Evolutionary conservation across 2,888 invertebrate species (phyloP).

Genomic region (Ichneumoninae sp.): DNA sequence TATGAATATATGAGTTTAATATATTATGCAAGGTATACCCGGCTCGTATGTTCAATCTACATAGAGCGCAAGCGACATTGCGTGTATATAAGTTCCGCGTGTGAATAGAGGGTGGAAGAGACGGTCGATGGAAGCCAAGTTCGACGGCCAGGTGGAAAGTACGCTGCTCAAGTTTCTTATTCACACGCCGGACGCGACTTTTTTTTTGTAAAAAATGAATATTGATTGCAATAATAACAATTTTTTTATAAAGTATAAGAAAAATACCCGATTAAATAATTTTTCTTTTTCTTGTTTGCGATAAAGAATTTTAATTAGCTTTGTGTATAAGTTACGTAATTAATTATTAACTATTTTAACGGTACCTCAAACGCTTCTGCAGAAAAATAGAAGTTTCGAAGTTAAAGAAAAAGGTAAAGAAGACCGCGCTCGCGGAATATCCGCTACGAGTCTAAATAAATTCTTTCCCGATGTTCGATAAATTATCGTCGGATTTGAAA

Average conservation of each 20-base stretch:
- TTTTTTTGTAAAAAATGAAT: neutral
- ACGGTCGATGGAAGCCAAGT: slow-evolving; percentile 28
- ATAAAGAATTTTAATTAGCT: neutral
- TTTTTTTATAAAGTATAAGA: neutral
- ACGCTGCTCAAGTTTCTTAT: neutral
- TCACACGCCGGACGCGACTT: neutral
- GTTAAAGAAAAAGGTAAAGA: neutral
- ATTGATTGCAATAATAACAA: no score
- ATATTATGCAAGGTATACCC: neutral
- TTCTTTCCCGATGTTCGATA: neutral
- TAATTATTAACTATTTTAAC: neutral
- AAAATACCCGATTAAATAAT: neutral
- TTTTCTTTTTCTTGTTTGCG: no score
- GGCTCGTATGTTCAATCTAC: neutral
- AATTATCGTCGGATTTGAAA: neutral
- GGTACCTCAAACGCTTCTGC: neutral
- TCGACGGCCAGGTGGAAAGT: neutral
- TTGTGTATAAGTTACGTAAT: neutral
- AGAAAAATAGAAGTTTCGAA: neutral
- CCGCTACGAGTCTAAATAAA: no score
- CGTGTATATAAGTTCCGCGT: neutral
- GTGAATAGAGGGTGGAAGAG: neutral
- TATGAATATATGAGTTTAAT: neutral
- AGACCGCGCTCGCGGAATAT: no score
- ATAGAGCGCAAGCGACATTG: neutral